Percentiles rank a stretch among this genome's conserved stretches.
Evolutionary conservation across 64 coral and sea anemone species (phyloP).

Genomic region (Cladopsammia gracilis): DNA sequence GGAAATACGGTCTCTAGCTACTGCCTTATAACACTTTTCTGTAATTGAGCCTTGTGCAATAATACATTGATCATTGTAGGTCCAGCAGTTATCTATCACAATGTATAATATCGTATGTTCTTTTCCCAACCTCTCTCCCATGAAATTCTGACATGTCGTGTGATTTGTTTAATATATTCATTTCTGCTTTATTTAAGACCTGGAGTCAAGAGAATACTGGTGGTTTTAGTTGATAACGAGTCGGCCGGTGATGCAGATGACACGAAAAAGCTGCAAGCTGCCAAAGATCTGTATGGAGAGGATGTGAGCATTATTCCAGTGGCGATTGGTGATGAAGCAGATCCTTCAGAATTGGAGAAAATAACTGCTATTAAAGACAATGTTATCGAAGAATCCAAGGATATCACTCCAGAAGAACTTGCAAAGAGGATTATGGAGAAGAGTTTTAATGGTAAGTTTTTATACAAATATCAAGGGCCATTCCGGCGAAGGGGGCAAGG

Average conservation of each 20-base stretch:
- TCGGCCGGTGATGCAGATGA: slow-evolving; percentile 32
- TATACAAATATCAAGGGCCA: background rate
- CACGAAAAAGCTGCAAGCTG: slow-evolving; percentile 27
- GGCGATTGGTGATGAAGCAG: slow-evolving; percentile 57
- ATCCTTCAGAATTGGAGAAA: slow-evolving; percentile 47
- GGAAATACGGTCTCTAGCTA: too few species aligned
- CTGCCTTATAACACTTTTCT: too few species aligned
- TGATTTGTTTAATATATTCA: background rate
- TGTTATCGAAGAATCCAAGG: slow-evolving; percentile 59
- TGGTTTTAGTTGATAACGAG: slow-evolving; percentile 64
- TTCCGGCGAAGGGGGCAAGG: too few species aligned
- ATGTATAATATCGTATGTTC: too few species aligned
- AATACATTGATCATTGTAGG: too few species aligned
- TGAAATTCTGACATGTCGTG: too few species aligned
- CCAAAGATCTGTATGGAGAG: slow-evolving; percentile 28
- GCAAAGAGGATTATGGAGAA: slow-evolving; percentile 58
- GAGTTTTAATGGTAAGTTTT: slow-evolving; percentile 54
- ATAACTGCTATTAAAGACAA: slow-evolving; percentile 17
- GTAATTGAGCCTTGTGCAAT: too few species aligned
- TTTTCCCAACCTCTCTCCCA: too few species aligned
- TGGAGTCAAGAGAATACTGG: slow-evolving; percentile 70
- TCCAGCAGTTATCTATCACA: too few species aligned
- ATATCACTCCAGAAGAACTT: slow-evolving; percentile 54
- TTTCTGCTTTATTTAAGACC: background rate
- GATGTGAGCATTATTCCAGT: slow-evolving; percentile 63